Evolutionary conservation across 1,140 invertebrate species (phyloP), one percentile per base, ranked within the genome.

Genomic region (Drosophila setifemur): DNA sequence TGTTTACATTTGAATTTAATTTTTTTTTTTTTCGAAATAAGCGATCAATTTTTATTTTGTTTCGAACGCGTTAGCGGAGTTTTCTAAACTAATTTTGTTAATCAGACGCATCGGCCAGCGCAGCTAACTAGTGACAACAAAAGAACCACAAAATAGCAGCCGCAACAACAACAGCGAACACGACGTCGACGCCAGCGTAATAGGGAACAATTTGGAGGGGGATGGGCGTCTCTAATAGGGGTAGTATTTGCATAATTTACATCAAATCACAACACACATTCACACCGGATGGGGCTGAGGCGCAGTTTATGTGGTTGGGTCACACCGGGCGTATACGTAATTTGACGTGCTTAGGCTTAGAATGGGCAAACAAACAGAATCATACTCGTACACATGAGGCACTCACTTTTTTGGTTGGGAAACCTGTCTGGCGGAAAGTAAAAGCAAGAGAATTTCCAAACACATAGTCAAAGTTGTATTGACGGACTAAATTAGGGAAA

Each of bases 41-140:
- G 72, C 81, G 81, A 86, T 86, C 61, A 72, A 69, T 81, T 69
- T 81, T 83, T 79, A 61, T 71, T 74, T 78, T 86, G 81, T 81
- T 87, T 86, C 81, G 81, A 86, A 86, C 81, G 82, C 81, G 81
- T 69, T 67, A 68, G 76, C 82, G 69, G 81, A 86, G 81, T 81
- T 86, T 86, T 86, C 81, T 86, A 86, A 86, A 86, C 81, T 86
- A 86, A 86, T 86, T 85, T 86, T 86, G 81, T 81, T 86, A 86
- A 86, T 86, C 81, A 86, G 75, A 68, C 66, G 72, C 47, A 44
- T 69, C 79, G 75, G 29, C 37, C 57, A 45, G 50, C 70, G 75
- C 74, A 69, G 75, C 75, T 86, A 85, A 78, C 76, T 86, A 86
- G 73, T 50, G 72, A 50, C 68, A 83, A 73, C 55, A 75, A 79